phyloP scores from a whole-genome alignment of 2,888 invertebrate species.

The Chironomus tentans region DNA sequence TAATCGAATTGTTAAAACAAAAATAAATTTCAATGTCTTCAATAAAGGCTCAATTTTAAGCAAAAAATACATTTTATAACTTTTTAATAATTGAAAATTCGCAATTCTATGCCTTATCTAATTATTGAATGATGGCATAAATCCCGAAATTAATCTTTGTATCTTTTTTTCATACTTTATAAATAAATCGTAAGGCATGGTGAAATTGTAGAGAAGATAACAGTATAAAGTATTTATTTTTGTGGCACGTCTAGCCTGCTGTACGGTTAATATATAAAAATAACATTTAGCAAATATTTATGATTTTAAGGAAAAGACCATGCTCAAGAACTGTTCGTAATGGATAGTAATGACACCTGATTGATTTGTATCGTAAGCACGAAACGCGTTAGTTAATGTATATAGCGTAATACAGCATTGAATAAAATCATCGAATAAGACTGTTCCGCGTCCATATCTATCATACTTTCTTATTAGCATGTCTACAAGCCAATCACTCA shows the following conservation, averaged over 20 bases:
- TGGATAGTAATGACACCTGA: conserved; percentile 93
- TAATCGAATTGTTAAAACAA: too few relatives aligned
- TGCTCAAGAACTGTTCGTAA: conserved; percentile 89
- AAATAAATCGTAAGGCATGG: too few relatives aligned
- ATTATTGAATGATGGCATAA: too few relatives aligned
- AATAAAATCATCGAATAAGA: conserved; percentile 97
- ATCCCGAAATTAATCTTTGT: too few relatives aligned
- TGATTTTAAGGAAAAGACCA: conserved; percentile 77
- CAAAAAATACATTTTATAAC: too few relatives aligned
- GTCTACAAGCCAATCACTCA: conserved; percentile 73
- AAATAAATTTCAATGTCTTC: too few relatives aligned
- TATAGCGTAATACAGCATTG: conserved; percentile 88
- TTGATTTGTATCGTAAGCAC: conserved; percentile 81
- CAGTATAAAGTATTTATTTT: not conserved
- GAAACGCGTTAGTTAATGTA: conserved; percentile 83
- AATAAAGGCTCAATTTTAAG: too few relatives aligned
- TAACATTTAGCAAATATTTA: conserved; percentile 35
- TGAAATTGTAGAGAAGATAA: not conserved
- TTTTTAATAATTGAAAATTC: too few relatives aligned
- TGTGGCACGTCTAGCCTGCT: not conserved
- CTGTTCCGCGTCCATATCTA: conserved; percentile 77
- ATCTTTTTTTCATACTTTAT: too few relatives aligned
- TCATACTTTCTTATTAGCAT: conserved; percentile 88
- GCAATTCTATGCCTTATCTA: too few relatives aligned
- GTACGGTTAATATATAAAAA: not conserved